Base-by-base conservation (phyloP, 2,888 invertebrate genomes). In the Orchestes rusci region DNA sequence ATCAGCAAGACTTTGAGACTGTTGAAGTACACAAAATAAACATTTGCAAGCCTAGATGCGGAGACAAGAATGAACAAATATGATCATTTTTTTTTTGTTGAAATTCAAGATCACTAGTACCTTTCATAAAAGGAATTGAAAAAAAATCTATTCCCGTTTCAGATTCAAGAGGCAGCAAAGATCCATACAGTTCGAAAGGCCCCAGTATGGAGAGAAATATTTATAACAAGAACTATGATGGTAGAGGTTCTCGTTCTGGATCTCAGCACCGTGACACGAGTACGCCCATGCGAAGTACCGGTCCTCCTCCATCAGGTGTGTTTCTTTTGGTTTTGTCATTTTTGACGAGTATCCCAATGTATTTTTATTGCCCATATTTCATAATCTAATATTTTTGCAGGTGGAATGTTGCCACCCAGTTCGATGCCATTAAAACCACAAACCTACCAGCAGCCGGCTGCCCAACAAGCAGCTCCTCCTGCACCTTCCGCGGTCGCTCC, bases 191-290 rank as follows among this genome's bases (percentile, higher is more conserved):
- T 55, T 66, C 69, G 7, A 69, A 69, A 54, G 67, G 69, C 16
- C 59, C 65, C 3, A 69, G 69, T 52, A 50, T 69, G 54, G 69
- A 70, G 47, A 55, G 66, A 28, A 57, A 52, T 36, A 56, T 55
- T 32, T 56, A 57, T 31, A 58, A 57, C 27, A 44, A 43, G 10
- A 31, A 48, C 4, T 59, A 55, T 39, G 74, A 73, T 53, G 70
- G 70, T 39, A 67, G 74, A 33, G 44, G 45, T 13, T 57, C 76
- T 4, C 69, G 77, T 49, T 75, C 77, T 28, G 74, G 77, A 40
- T 78, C 77, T 33, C 75, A 77, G 48, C 76, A 77, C 48, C 64
- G 74, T 71, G 3, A 71, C 50, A 31, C 56, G 52, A 47, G 41
- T 41, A 47, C 55, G 10, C 40, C 53, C 10, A 47, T 54, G n/a